phyloP scores from a whole-genome alignment of 2,888 invertebrate genomes.

The Zeuzera pyrina region DNA sequence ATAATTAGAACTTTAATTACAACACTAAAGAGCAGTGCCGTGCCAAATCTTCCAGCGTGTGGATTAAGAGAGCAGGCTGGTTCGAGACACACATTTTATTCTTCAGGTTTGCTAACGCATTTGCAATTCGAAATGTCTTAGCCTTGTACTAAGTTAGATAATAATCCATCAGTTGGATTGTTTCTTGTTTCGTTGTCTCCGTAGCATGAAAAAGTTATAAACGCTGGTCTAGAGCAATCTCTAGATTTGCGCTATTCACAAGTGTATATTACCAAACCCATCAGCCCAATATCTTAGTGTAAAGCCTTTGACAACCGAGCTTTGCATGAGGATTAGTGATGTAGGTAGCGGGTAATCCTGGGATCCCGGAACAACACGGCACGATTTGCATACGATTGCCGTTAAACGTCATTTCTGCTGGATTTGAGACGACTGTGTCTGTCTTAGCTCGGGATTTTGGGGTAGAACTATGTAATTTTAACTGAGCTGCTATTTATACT shows the following conservation, averaged over 20 bases:
- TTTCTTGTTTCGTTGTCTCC: no score
- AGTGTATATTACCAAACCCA: constrained; percentile 27
- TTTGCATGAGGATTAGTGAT: constrained; percentile 44
- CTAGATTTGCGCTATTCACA: background rate
- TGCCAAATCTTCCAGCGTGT: no score
- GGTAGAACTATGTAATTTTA: no score
- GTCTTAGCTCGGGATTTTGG: constrained; percentile 35
- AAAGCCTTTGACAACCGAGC: constrained; percentile 46
- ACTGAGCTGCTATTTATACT: no score
- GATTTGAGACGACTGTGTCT: constrained; percentile 45
- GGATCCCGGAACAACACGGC: constrained; percentile 36
- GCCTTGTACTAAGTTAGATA: no score
- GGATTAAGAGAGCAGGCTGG: no score
- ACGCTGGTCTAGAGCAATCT: background rate
- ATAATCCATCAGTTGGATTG: no score
- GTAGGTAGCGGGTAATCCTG: constrained; percentile 36
- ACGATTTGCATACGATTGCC: constrained; percentile 60
- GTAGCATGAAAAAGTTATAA: background rate
- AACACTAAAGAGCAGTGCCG: no score
- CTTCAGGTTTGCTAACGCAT: no score
- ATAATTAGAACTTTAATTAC: no score
- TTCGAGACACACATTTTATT: no score
- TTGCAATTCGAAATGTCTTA: no score
- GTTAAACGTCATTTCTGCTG: constrained; percentile 56
- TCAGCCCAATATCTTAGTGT: constrained; percentile 39